Conservation (phyloP, 2,888 invertebrate species). For the Mesopsocus fuscifrons region DNA sequence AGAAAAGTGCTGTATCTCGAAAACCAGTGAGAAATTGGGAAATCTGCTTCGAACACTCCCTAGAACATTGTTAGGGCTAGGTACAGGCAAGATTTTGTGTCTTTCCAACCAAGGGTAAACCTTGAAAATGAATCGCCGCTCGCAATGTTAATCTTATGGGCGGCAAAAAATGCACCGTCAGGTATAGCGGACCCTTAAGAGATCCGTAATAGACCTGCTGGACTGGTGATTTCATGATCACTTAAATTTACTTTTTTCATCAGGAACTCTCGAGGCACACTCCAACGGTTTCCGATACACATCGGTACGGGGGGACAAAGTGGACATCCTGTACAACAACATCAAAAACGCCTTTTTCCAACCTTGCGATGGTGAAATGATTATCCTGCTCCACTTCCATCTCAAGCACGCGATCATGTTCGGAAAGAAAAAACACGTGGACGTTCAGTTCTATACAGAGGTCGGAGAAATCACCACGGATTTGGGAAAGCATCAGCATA, state of each 20-base stretch:
- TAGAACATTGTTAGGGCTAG: too few species aligned
- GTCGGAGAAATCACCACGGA: constrained; percentile 99
- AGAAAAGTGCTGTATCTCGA: too few species aligned
- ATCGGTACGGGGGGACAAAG: constrained; percentile 98
- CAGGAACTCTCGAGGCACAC: constrained; percentile 77
- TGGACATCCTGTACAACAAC: constrained; percentile 97
- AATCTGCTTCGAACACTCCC: too few species aligned
- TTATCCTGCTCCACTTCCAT: constrained; percentile 96
- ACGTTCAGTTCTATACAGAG: constrained; percentile 99
- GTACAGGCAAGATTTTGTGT: too few species aligned
- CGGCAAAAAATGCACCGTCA: too few species aligned
- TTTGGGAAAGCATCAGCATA: constrained; percentile 97
- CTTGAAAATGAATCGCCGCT: too few species aligned
- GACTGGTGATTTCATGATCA: too few species aligned
- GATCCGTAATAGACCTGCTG: too few species aligned
- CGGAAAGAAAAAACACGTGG: constrained; percentile 97
- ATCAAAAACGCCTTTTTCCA: constrained; percentile 99
- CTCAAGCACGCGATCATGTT: constrained; percentile 98
- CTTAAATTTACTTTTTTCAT: constrained; percentile 12
- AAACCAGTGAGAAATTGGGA: too few species aligned
- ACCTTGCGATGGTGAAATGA: constrained; percentile 99
- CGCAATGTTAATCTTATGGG: too few species aligned
- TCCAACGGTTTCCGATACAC: constrained; percentile 93
- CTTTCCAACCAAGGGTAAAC: too few species aligned
- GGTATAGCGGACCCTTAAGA: too few species aligned